Evolutionary conservation across 2,888 invertebrate species (phyloP).

Genomic region (Theodoxus fluviatilis): DNA sequence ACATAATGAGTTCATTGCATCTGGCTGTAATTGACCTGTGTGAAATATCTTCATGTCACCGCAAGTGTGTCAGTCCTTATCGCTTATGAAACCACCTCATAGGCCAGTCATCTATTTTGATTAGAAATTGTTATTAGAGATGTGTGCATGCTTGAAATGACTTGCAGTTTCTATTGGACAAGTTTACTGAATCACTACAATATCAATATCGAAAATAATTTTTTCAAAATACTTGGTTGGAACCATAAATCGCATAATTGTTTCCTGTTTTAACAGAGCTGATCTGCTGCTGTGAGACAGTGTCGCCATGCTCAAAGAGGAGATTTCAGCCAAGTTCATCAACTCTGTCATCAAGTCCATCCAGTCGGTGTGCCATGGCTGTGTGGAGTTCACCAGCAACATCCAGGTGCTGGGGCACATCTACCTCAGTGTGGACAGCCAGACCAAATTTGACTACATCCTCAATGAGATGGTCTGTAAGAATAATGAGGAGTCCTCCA

Average conservation of each 20-base stretch:
- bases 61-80: too few species aligned
- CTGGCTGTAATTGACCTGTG: too few species aligned
- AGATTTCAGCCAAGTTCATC: conserved; percentile 34
- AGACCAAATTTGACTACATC: conserved; percentile 31
- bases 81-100: too few species aligned
- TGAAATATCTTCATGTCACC: too few species aligned
- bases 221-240: background rate
- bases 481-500: conserved; percentile 33
- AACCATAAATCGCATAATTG: background rate
- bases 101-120: too few species aligned
- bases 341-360: conserved; percentile 32
- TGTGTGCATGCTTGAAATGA: too few species aligned
- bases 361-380: conserved; percentile 35
- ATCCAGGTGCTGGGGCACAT: conserved; percentile 35
- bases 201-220: too few species aligned
- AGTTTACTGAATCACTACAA: too few species aligned
- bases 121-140: too few species aligned
- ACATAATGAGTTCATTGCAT: too few species aligned
- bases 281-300: background rate
- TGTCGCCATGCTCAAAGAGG: conserved; percentile 16
- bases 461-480: conserved; percentile 35
- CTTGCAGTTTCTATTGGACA: too few species aligned
- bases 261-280: background rate
- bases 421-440: conserved; percentile 32
- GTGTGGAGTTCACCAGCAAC: conserved; percentile 33